Evolutionary conservation across 2,888 invertebrate species (phyloP).

Genomic region (Epistrophe grossulariae): DNA sequence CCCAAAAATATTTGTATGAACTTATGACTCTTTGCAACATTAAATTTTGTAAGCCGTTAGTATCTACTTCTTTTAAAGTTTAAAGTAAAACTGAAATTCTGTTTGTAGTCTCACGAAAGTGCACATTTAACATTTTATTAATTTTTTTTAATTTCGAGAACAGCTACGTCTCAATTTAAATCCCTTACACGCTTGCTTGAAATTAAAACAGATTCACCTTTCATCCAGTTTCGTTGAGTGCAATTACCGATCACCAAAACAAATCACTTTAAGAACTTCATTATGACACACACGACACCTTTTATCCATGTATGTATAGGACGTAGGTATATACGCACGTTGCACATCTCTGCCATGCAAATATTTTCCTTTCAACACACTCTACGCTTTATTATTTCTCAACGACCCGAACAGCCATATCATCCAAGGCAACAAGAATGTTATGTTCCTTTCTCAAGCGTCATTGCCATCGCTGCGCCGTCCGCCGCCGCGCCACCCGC

Average conservation of each 20-base stretch:
- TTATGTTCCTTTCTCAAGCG: background rate
- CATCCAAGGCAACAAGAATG: slow-evolving; percentile 25
- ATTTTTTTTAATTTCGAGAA: background rate
- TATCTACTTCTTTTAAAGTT: too few relatives aligned
- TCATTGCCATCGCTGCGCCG: background rate
- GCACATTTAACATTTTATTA: too few relatives aligned
- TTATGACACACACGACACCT: slow-evolving; percentile 39
- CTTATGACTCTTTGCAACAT: too few relatives aligned
- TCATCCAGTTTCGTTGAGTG: background rate
- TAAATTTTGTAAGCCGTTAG: too few relatives aligned
- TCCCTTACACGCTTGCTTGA: background rate
- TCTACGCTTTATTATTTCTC: slow-evolving; percentile 26
- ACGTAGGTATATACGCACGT: slow-evolving; percentile 18
- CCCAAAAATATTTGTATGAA: too few relatives aligned
- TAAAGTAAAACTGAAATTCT: too few relatives aligned
- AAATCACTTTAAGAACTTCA: slow-evolving; percentile 62
- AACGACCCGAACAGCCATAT: slow-evolving; percentile 25
- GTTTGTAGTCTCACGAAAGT: too few relatives aligned
- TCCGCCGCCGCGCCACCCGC: too few relatives aligned
- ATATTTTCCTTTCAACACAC: slow-evolving; percentile 41
- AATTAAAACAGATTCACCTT: background rate
- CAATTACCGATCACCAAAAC: slow-evolving; percentile 40
- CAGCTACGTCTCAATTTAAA: background rate
- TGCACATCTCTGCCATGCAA: slow-evolving; percentile 33
- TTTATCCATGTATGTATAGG: background rate